Percentiles rank a stretch among this genome's conserved stretches.
These are phyloP conservation scores for Phoenicopterus ruber DNA, from an alignment of 2,113 vertebrate genomes.

Conservation along the genomic window DNA sequence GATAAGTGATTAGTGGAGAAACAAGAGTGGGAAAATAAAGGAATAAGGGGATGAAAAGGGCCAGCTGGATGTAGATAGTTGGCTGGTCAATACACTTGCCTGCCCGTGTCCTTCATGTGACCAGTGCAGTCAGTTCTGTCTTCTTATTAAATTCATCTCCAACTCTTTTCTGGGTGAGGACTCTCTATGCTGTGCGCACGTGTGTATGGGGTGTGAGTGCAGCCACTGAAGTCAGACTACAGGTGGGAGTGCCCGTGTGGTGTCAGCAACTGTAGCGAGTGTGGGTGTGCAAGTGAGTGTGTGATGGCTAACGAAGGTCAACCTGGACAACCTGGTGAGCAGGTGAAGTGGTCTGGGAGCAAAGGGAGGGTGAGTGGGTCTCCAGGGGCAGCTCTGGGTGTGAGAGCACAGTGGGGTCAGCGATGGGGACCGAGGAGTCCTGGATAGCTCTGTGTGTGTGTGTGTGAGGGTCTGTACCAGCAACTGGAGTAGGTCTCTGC, in stretches of 20 bases:
- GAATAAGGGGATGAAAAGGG: not conserved
- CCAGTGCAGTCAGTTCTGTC: not conserved
- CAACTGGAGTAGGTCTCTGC: not conserved
- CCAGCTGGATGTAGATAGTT: not conserved
- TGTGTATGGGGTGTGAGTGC: not conserved
- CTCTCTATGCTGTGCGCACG: not conserved
- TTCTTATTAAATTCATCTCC: not conserved
- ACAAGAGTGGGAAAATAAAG: not conserved
- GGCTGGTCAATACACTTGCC: not conserved
- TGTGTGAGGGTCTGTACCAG: not conserved
- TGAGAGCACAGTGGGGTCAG: not conserved
- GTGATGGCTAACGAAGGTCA: not conserved
- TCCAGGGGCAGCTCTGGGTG: not conserved
- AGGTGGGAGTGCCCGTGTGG: not conserved
- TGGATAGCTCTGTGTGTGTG: not conserved
- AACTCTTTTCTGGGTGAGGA: too few relatives aligned
- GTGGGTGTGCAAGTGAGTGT: not conserved
- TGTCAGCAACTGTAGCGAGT: not conserved
- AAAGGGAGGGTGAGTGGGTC: not conserved
- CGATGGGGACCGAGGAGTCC: not conserved
- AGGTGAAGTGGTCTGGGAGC: not conserved
- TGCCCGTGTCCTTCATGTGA: not conserved
- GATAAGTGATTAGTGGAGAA: not conserved
- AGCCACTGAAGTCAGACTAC: not conserved
- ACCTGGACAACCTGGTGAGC: not conserved